Evolutionary conservation across 2,113 vertebrate species (phyloP), one percentile per base, ranked within the genome.

Genomic region (Ciconia maguari): DNA sequence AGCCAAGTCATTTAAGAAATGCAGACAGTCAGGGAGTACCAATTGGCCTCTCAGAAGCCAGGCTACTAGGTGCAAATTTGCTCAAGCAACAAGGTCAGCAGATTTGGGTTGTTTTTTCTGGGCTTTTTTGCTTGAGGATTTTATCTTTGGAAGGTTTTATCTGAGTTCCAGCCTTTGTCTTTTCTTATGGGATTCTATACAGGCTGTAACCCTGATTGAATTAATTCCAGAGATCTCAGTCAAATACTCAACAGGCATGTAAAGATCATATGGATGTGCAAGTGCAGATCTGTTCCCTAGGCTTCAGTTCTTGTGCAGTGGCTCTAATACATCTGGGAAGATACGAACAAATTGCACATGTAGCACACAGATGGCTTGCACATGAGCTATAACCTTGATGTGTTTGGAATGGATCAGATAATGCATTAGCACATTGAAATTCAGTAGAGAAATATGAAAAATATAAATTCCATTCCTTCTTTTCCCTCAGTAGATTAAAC

Each of bases 391-490:
- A 91, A 14, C 44, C 25, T 34, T 65, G 46, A 48, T 80, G 27
- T 57, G 58, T 69, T 92, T 64, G 49, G 52, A 87, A 88, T 38
- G 61, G 61, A 83, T 41, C 38, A 89, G 66, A 48, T 60, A 93
- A 69, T 83, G 44, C 82, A 72, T 92, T 69, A 90, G 34, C 83
- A 77, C 58, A 58, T 26, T 78, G 60, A 81, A 87, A 94, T 91
- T 94, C 80, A 51, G 86, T 21, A 70, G 71, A 95, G n/a, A 60
- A 77, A 74, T 62, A 74, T 16, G n/a, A 55, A 95, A 93, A 93
- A 74, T 88, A 89, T 62, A 19, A 80, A 70, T 72, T 92, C 18
- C 5, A 7, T 77, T 87, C 64, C 51, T 87, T 81, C 46, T 81
- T 90, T 92, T 70, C 30, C 26, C 60, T 81, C 25, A 44, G 32